Conservation (phyloP, 2,797 vertebrate genomes). For the Phoxinus dragarum region DNA sequence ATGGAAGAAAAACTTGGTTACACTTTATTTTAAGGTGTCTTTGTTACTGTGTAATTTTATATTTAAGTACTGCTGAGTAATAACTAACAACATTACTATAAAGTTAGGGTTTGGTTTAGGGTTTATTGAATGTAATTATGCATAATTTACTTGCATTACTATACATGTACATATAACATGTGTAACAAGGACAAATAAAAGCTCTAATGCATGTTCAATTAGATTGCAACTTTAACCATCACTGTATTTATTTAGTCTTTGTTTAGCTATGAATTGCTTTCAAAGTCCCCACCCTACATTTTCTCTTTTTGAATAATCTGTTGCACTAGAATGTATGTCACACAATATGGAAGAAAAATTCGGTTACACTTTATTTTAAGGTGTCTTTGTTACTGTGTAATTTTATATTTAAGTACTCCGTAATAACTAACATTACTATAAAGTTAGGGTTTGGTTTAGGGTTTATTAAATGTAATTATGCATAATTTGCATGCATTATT, state of each 20-base stretch:
- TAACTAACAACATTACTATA: neutral
- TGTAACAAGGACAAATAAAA: neutral
- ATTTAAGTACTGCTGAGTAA: neutral
- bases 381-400: neutral
- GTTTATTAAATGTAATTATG: neutral
- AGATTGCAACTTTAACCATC: neutral
- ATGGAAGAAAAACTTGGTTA: neutral
- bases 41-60: neutral
- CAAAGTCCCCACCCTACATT: neutral
- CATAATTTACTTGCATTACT: no score
- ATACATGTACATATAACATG: neutral
- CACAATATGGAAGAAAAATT: neutral
- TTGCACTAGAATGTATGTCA: neutral
- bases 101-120: neutral
- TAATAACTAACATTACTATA: neutral
- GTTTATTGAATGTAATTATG: neutral
- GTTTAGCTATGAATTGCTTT: slow-evolving; percentile 16
- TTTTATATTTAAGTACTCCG: neutral
- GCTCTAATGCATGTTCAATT: neutral
- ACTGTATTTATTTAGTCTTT: slow-evolving; percentile 16
- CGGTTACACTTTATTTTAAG: neutral
- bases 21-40: neutral
- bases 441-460: neutral
- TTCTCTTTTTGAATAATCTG: neutral
- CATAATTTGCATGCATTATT: no score